phyloP scores from a whole-genome alignment of 2,888 invertebrate genomes.

The Sminthurides aquaticus region DNA sequence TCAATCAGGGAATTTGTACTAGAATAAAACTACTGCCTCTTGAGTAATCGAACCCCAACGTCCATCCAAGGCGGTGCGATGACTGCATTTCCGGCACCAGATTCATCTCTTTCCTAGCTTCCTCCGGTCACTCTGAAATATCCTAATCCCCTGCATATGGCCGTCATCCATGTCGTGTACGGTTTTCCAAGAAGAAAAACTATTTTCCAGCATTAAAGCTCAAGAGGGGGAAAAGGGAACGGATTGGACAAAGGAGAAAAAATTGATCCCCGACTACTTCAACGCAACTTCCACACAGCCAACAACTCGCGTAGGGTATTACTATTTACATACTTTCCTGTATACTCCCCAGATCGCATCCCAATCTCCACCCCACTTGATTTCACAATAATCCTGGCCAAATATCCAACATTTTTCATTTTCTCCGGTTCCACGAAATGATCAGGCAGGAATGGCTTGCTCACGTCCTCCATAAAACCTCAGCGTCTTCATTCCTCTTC shows the following conservation, averaged over 20 bases:
- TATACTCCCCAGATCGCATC: background rate
- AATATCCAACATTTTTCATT: background rate
- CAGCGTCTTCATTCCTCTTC: background rate
- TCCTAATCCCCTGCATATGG: background rate
- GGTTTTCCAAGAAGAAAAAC: background rate
- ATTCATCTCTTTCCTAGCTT: background rate
- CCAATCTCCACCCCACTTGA: background rate
- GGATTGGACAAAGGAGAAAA: background rate
- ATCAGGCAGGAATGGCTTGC: background rate
- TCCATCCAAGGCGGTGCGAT: too few relatives aligned
- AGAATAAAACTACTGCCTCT: background rate
- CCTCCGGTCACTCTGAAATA: background rate
- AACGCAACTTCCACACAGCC: background rate
- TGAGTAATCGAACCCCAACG: too few relatives aligned
- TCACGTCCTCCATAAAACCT: background rate
- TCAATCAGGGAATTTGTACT: background rate
- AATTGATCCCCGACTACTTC: background rate
- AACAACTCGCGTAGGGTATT: background rate
- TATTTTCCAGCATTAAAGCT: background rate
- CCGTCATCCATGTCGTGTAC: background rate
- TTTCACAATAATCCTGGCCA: constrained; percentile 3
- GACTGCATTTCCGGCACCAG: background rate
- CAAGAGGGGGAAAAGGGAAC: background rate
- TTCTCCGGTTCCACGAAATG: background rate
- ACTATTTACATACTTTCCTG: too few relatives aligned